Evolutionary conservation across 2,888 invertebrate genomes (phyloP), one percentile per base, ranked within the genome.

Genomic region (Agonum fuliginosum): DNA sequence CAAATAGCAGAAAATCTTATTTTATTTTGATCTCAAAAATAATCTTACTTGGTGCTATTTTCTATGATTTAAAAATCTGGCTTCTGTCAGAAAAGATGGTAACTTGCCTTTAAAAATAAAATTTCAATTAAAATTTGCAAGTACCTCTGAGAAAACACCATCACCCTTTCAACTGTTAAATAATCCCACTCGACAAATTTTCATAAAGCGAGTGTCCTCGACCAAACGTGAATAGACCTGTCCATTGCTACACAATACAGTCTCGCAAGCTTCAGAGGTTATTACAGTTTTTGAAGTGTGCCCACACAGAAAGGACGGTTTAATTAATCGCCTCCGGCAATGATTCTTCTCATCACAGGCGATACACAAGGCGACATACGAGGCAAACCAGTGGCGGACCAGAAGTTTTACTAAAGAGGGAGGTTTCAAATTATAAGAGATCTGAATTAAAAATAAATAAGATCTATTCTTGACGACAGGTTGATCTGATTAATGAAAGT

Each of bases 291-390:
- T 54, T 54, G 54, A 54, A 54, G 54, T 54, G 54, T n/a, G 54
- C n/a, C 27, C 6, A 17, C 14, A 37, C 46, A 20, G 41, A 70
- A 70, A 70, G 70, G 70, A 5, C 46, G 43, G 27, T 65, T 79
- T 80, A 80, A 80, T 80, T 80, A 80, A 80, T 80, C 8, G 80
- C 80, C 69, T 46, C 51, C 43, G 71, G 79, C 75, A 69, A 78
- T 78, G 74, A 75, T 77, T 74, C 67, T 72, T 72, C 78, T 71
- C 72, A 78, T 70, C 73, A n/a, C n/a, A 77, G 74, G 34, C 48
- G 58, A 74, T 78, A 67, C 78, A 80, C 58, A 54, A 73, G 46
- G 73, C 34, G 79, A 46, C 46, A 46, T 48, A 73, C 71, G 46
- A 58, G n/a, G n/a, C n/a, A n/a, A n/a, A n/a, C n/a, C n/a, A n/a